phyloP scores from a whole-genome alignment of 1,140 invertebrate species.

The Drosophila kikkawai region DNA sequence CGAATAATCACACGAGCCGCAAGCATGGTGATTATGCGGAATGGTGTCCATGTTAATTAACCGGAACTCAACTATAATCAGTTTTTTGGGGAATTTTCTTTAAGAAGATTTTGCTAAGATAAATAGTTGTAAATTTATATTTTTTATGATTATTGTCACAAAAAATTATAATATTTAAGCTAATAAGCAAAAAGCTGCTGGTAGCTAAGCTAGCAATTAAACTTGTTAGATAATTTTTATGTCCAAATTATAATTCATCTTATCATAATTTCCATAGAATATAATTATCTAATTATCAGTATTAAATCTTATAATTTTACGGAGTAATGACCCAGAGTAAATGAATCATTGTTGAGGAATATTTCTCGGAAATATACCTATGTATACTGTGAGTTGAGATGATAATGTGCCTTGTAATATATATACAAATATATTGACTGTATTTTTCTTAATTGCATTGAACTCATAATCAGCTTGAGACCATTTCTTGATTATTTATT shows the following conservation, averaged over 20 bases:
- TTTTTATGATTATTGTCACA: too few relatives aligned
- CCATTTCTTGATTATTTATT: background rate
- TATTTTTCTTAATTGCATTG: background rate
- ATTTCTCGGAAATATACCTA: background rate
- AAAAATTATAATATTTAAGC: too few relatives aligned
- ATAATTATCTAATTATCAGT: background rate
- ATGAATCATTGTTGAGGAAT: conserved; percentile 6
- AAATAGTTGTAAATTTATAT: too few relatives aligned
- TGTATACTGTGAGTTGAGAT: background rate
- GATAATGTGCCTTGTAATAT: background rate
- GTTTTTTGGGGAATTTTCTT: background rate
- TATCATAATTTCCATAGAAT: too few relatives aligned
- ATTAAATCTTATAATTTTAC: background rate
- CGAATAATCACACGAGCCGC: conserved; percentile 18
- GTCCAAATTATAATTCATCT: background rate
- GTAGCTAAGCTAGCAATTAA: background rate
- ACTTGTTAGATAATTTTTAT: background rate
- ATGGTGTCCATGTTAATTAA: conserved; percentile 10
- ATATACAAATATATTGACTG: background rate
- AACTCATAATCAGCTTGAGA: conserved; percentile 1
- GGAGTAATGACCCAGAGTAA: background rate
- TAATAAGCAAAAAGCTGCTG: background rate
- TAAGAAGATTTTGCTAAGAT: background rate
- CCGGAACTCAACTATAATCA: conserved; percentile 4
- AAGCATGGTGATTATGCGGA: conserved; percentile 29